Conservation (phyloP, 2,113 vertebrate species). For the Pangasianodon hypophthalmus region DNA sequence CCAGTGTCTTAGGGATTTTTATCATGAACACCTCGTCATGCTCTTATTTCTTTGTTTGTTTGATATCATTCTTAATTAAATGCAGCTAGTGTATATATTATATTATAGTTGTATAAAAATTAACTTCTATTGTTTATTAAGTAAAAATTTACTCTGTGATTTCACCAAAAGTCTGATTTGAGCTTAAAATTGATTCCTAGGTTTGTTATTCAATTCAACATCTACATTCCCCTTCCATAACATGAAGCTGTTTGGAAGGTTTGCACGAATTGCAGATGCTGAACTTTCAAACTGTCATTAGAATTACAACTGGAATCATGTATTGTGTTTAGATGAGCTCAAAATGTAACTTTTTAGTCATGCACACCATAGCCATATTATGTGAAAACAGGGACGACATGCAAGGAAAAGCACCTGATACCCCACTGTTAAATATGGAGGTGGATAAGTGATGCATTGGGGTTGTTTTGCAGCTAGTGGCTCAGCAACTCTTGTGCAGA, state of each 20-base stretch:
- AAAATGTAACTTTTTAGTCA: neutral
- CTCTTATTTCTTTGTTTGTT: neutral
- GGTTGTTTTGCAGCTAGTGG: neutral
- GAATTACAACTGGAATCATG: neutral
- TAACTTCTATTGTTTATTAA: no score
- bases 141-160: neutral
- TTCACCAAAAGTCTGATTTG: neutral
- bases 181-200: neutral
- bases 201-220: neutral
- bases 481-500: neutral
- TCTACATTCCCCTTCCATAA: neutral
- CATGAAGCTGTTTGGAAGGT: neutral
- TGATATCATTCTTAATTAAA: slow-evolving; percentile 3
- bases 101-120: no score
- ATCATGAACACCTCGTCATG: neutral
- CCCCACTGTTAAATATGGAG: neutral
- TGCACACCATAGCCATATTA: neutral
- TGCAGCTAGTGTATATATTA: neutral
- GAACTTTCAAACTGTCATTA: neutral
- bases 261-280: neutral
- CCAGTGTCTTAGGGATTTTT: neutral
- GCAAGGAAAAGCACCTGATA: neutral
- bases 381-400: neutral
- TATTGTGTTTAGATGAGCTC: neutral
- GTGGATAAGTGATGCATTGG: neutral